phyloP scores from a whole-genome alignment of 2,797 vertebrate species.

The Semotilus atromaculatus region DNA sequence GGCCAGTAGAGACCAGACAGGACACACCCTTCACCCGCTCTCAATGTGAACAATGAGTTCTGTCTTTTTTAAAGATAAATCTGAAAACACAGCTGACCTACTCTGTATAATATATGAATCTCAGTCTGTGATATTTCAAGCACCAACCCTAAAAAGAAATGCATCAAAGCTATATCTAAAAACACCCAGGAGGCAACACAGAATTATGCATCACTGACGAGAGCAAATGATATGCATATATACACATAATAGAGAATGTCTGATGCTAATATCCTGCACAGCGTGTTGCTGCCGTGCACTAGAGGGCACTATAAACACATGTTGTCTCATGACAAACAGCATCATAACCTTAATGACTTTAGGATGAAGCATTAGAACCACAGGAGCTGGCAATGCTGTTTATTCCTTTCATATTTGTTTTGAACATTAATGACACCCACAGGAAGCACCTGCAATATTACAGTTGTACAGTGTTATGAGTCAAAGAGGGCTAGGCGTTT shows the following conservation, averaged over 20 bases:
- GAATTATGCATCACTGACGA: background rate
- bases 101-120: background rate
- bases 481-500: constrained; percentile 42
- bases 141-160: background rate
- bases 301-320: constrained; percentile 59
- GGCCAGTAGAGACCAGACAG: background rate
- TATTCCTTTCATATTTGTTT: constrained; percentile 57
- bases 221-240: constrained; percentile 1
- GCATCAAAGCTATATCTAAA: constrained; percentile 16
- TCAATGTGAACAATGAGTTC: constrained; percentile 19
- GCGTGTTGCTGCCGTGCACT: constrained; percentile 42
- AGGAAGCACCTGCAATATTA: constrained; percentile 59
- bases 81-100: constrained; percentile 8
- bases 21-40: background rate
- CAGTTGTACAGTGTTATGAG: constrained; percentile 52
- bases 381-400: constrained; percentile 49
- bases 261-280: background rate
- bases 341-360: constrained; percentile 43
- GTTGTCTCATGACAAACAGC: constrained; percentile 5
- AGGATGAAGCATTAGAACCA: constrained; percentile 48
- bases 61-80: constrained; percentile 13
- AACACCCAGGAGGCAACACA: constrained; percentile 2
- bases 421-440: constrained; percentile 55
- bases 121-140: background rate
- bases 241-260: background rate